These are phyloP conservation scores for Atherinomorus stipes DNA, from an alignment of 2,113 vertebrate genomes.

Conservation along the genomic window DNA sequence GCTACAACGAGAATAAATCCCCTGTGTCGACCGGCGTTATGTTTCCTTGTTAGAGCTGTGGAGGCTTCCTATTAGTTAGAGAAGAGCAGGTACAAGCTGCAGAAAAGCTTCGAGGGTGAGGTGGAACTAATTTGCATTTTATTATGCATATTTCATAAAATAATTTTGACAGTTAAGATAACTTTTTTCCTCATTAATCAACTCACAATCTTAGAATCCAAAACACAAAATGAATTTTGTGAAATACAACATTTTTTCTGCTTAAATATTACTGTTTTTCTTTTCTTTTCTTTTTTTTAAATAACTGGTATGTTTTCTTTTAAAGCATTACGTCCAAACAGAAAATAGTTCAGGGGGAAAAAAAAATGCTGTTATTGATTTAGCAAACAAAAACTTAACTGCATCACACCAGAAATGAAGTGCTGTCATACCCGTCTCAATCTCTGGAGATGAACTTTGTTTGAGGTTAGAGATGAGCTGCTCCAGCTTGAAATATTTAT, in stretches of 20 bases:
- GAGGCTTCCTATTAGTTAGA: background rate
- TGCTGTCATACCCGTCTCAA: slow-evolving; percentile 48
- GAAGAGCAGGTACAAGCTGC: background rate
- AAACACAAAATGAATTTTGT: too few relatives aligned
- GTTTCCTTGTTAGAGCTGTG: background rate
- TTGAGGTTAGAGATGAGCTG: slow-evolving; percentile 74
- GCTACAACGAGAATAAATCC: too few relatives aligned
- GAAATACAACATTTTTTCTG: too few relatives aligned
- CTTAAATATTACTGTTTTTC: too few relatives aligned
- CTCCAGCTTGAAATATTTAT: slow-evolving; percentile 79
- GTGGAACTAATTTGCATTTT: background rate
- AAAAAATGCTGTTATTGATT: slow-evolving; percentile 7
- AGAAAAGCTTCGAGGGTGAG: background rate
- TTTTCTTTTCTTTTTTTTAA: too few relatives aligned
- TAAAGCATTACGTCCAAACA: background rate
- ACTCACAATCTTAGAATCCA: too few relatives aligned
- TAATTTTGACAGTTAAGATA: too few relatives aligned
- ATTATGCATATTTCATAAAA: too few relatives aligned
- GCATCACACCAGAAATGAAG: background rate
- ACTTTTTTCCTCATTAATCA: background rate
- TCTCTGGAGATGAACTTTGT: slow-evolving; percentile 31
- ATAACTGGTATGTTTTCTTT: background rate
- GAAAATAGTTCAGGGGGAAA: background rate
- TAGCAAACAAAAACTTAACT: background rate
- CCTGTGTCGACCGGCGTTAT: too few relatives aligned